Base-by-base conservation (phyloP, 2,888 invertebrate species). In the Hydroisotoma schaefferi region DNA sequence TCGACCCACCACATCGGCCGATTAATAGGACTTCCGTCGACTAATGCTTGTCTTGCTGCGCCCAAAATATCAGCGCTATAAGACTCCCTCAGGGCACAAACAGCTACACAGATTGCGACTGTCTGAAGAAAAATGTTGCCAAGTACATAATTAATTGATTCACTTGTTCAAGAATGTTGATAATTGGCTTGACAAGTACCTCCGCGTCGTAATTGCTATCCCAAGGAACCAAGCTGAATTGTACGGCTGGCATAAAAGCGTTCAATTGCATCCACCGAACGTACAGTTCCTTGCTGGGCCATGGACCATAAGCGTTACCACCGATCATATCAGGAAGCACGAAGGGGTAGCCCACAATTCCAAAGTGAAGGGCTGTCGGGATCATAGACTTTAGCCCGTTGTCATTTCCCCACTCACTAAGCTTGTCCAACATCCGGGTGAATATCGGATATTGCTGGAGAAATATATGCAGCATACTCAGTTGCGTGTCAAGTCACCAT, bases 191-290 rank as follows among this genome's bases (percentile, higher is more conserved):
- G n/a, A n/a, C n/a, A n/a, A n/a, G n/a, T 47, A 76, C 77, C 75
- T 85, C 81, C 12, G 80, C 74, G 73, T 86, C 86, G 74, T 83
- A 88, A 12, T 47, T 6, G 6, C 8, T 25, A 64, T 87, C 84
- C 90, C 90, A 92, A 0, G 91, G 91, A 0, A 84, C 82, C 60
- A 84, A 84, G 0, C 90, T 90, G 73, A 86, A 88, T 77, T 91
- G 90, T 78, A 91, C 81, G 0, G 83, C 79, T 0, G 90, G 90
- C 80, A 92, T 82, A 74, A 89, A 89, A 0, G 84, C 82, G 59
- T 85, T 87, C 0, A 87, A 84, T 74, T 89, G 86, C 47, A 87
- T 79, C 90, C 90, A 91, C 73, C 90, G 79, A 28, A 90, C 83
- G 73, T 85, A 87, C 52, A 87, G 76, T 74, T 87, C 85, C 61